Base-by-base conservation (phyloP, 2,797 vertebrate genomes). In the Dermochelys coriacea region DNA sequence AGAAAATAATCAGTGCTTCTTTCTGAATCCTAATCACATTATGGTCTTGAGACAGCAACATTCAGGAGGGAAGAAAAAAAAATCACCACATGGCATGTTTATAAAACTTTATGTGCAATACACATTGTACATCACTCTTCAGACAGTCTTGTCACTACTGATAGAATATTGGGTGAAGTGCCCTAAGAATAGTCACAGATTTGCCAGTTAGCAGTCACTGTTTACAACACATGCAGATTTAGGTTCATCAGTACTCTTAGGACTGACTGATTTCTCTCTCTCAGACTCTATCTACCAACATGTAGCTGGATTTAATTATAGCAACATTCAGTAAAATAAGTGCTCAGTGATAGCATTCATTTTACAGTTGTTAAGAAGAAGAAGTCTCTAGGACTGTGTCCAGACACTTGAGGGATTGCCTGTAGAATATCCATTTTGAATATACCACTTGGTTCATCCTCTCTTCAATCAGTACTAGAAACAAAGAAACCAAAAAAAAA, bases 301-400 rank as follows among this genome's bases (percentile, higher is more conserved):
- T 54, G 3, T 91, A 92, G 2, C 82, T 89, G n/a, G 19, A 86
- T 88, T 86, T 82, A 82, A 89, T 93, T 94, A 80, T 31, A 82
- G 6, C 6, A 15, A 14, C 77, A 21, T 89, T 84, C 52, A 79
- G 80, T 50, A 80, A 84, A 96, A 92, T 47, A 86, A 75, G 86
- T 82, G 16, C 34, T 82, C 90, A 15, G 52, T 4, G n/a, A 45
- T 61, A 45, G 37, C 61, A 87, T 86, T 84, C 71, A 61, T 82
- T 88, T 41, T 84, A 91, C 10, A 18, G 4, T 81, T 84, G 93
- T 87, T 82, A 82, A 11, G 64, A 75, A 29, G 11, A 49, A 49
- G 49, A 50, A 59, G 4, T 84, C 85, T 89, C 55, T 91, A 64
- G 47, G 88, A 86, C 21, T 45, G 4, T 84, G 51, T 10, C 79